Base-by-base conservation (phyloP, 2,888 invertebrate genomes). In the Tortrix viridana region DNA sequence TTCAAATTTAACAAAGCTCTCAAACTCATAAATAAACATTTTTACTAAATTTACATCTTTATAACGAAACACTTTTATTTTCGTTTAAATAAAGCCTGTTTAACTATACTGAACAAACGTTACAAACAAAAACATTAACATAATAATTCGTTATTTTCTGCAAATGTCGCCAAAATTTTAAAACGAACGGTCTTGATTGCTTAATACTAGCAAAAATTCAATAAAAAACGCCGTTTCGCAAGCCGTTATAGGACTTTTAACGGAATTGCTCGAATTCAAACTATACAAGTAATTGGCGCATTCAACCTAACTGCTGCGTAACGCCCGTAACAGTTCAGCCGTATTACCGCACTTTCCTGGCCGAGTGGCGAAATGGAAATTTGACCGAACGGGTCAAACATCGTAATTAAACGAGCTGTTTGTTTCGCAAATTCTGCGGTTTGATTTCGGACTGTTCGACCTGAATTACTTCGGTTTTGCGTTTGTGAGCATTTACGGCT, bases 181-280 rank as follows among this genome's bases (percentile, higher is more conserved):
- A 12, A 32, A 43, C 23, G 26, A 44, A 44, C 19, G 18, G 43
- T 32, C 26, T 19, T 44, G 43, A 44, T 55, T 55, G 44, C 44
- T 55, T 55, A 44, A 44, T 55, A 19, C 32, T 26, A 26, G 26
- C 4, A 5, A 22, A 38, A 32, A 19, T 26, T 37, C 46, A 3
- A 38, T 22, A 37, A 56, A 37, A 9, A 6, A 37, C 32, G 37
- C 37, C 22, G 22, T 55, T 55, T 55, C 44, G 26, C 38, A 3
- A 23, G n/a, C 49, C 59, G 37, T 50, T 59, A 44, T 19, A 52
- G 37, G 32, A 43, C 44, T 59, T 59, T 59, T 59, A 59, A 47
- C 56, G 32, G 44, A 47, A 59, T 59, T 50, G 50, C 59, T 18
- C 19, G 43, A 52, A 52, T 52, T 49, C 49, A 43, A 59, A 44